Conservation (phyloP, 64 coral and sea anemone species). For the Stylophora pistillata region DNA sequence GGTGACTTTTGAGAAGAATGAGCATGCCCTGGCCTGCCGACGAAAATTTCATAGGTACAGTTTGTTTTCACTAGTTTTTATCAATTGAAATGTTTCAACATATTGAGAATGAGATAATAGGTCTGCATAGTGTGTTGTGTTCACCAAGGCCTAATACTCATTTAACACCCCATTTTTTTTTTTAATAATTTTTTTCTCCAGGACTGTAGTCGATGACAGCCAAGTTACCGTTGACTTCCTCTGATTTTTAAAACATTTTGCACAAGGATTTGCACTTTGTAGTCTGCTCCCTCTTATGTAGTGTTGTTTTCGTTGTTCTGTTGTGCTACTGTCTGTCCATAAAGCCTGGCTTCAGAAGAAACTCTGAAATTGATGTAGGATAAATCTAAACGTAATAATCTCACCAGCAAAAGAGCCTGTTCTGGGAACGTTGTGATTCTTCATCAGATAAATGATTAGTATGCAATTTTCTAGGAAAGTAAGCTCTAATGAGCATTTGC, state of each 20-base stretch:
- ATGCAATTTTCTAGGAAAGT: too few relatives aligned
- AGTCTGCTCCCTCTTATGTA: not conserved
- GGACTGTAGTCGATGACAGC: constrained; percentile 93
- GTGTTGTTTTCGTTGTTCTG: not conserved
- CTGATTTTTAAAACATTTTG: constrained; percentile 28
- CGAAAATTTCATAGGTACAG: constrained; percentile 97
- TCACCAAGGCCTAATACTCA: not conserved
- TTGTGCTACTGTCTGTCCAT: not conserved
- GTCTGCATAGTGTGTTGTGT: not conserved
- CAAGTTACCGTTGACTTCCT: constrained; percentile 98
- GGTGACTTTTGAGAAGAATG: constrained; percentile 99
- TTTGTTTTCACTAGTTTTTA: not conserved
- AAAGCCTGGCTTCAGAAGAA: constrained; percentile 20
- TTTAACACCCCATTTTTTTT: constrained; percentile 3
- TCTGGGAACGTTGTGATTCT: too few relatives aligned
- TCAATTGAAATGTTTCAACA: too few relatives aligned
- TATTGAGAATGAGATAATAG: not conserved
- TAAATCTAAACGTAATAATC: too few relatives aligned
- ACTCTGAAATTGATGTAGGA: not conserved
- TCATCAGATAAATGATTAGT: too few relatives aligned
- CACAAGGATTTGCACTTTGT: not conserved
- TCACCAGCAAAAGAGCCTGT: too few relatives aligned
- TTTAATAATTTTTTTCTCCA: constrained; percentile 24
- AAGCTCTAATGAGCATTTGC: too few relatives aligned
- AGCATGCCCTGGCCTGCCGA: constrained; percentile 95